Evolutionary conservation across 2,797 vertebrate species (phyloP).

Genomic region (Gallinago stenura): DNA sequence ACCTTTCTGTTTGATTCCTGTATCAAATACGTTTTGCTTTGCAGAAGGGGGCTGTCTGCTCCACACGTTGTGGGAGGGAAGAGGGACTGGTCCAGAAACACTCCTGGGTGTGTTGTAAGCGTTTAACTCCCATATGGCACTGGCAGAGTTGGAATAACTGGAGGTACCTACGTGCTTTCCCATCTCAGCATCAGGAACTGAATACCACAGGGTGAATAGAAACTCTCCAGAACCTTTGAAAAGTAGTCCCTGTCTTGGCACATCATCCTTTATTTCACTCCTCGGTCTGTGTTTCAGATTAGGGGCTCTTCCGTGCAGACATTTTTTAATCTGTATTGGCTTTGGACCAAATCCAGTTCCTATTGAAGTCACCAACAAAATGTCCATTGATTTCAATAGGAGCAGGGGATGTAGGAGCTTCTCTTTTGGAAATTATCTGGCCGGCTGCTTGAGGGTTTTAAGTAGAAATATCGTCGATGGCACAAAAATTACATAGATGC

Average conservation of each 20-base stretch:
- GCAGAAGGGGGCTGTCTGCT: not conserved
- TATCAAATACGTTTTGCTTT: not conserved
- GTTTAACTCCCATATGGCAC: not conserved
- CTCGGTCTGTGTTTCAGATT: conserved; percentile 4
- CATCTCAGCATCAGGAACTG: not conserved
- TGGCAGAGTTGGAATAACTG: not conserved
- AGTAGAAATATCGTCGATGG: not conserved
- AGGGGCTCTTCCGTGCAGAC: not conserved
- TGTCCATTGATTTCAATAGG: not conserved
- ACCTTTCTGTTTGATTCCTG: not conserved
- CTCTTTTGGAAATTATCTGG: not conserved
- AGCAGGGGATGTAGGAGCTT: not conserved
- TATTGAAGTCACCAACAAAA: not conserved
- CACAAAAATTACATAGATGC: not conserved
- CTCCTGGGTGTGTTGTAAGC: not conserved
- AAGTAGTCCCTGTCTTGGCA: not conserved
- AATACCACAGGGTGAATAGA: not conserved
- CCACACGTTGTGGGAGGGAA: not conserved
- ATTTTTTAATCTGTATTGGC: not conserved
- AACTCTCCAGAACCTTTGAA: conserved; percentile 14
- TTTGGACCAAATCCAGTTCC: not conserved
- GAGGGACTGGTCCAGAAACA: not conserved
- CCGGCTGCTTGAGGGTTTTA: not conserved
- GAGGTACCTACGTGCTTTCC: not conserved
- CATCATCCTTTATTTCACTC: not conserved